Evolutionary conservation across 1,140 invertebrate genomes (phyloP).

Genomic region (Vollenhovia emeryi): DNA sequence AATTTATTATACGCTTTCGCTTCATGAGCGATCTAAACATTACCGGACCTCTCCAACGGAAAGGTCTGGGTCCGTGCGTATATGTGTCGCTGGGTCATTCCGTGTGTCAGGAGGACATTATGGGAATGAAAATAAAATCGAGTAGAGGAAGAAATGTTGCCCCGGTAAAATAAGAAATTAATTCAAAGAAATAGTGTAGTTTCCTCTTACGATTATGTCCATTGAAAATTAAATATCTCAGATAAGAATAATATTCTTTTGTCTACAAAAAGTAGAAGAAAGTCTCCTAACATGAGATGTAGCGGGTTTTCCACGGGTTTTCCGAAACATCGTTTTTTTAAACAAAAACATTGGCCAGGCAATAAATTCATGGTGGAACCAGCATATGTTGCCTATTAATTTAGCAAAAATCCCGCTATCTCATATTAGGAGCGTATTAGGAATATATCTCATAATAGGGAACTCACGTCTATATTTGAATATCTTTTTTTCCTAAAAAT

Average conservation of each 20-base stretch:
- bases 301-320: too few species aligned
- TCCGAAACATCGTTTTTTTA: too few species aligned
- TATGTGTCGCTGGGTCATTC: slow-evolving; percentile 37
- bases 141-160: neutral
- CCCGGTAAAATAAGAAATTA: neutral
- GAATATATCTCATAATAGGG: too few species aligned
- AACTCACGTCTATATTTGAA: neutral
- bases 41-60: slow-evolving; percentile 29
- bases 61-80: neutral
- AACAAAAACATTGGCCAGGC: too few species aligned
- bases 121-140: neutral
- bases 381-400: too few species aligned
- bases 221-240: neutral
- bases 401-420: too few species aligned
- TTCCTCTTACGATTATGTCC: neutral
- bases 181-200: neutral
- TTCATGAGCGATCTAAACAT: slow-evolving; percentile 22
- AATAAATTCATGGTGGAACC: too few species aligned
- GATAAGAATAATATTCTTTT: neutral
- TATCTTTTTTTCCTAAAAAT: neutral
- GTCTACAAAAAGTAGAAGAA: neutral
- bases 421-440: too few species aligned
- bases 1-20: slow-evolving; percentile 6
- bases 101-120: neutral
- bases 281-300: too few species aligned